Evolutionary conservation across 1,140 invertebrate species (phyloP).

Genomic region (Drosophila arizonae): DNA sequence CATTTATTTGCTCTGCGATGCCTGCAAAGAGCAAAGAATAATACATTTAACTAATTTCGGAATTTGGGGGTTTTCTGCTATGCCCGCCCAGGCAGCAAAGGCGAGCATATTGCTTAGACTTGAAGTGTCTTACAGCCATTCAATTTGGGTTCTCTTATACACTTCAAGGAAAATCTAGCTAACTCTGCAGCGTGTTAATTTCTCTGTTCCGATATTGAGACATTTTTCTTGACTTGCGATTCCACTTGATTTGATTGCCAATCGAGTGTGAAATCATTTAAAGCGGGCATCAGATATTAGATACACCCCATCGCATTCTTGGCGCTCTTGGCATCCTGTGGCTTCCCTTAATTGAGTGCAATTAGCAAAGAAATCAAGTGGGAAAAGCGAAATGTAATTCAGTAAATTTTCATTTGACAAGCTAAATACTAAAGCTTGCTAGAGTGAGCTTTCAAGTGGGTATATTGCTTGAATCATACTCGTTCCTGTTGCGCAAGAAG

Average conservation of each 20-base stretch:
- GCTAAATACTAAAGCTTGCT: too few relatives aligned
- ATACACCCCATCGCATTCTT: conserved; percentile 9
- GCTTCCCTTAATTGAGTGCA: conserved; percentile 18
- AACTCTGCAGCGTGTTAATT: not conserved
- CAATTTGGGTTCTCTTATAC: too few relatives aligned
- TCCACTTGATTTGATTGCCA: conserved; percentile 47
- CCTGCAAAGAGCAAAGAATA: conserved; percentile 55
- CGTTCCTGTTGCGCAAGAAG: too few relatives aligned
- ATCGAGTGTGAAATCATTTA: conserved; percentile 33
- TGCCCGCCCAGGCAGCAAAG: not conserved
- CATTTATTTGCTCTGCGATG: conserved; percentile 56
- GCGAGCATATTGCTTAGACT: not conserved
- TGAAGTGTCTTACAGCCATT: not conserved
- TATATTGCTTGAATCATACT: too few relatives aligned
- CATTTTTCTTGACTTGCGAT: not conserved
- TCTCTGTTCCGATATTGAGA: too few relatives aligned
- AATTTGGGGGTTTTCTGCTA: not conserved
- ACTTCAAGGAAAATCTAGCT: too few relatives aligned
- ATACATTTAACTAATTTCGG: conserved; percentile 59
- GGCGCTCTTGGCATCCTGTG: not conserved
- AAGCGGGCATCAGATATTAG: conserved; percentile 24
- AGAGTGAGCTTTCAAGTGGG: too few relatives aligned
- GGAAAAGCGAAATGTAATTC: not conserved
- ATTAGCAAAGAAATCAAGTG: conserved; percentile 9
- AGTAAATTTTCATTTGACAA: not conserved